Conservation (phyloP, 1,140 invertebrate genomes). For the Globodera rostochiensis region DNA sequence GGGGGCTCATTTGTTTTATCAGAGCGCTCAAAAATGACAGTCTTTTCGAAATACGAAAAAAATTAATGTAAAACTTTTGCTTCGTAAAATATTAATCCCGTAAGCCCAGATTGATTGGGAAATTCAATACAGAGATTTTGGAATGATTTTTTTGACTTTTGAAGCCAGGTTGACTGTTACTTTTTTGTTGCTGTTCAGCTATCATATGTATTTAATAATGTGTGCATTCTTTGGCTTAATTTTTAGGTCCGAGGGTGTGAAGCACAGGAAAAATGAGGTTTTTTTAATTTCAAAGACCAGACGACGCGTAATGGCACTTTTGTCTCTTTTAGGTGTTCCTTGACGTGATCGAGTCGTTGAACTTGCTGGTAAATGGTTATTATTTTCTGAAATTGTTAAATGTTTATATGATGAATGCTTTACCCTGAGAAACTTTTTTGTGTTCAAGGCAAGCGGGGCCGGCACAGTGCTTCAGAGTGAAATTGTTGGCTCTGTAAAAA, state of each 20-base stretch:
- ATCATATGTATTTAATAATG: too few species aligned
- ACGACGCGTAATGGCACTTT: background rate
- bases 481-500: constrained; percentile 97
- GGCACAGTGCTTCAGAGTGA: constrained; percentile 96
- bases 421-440: background rate
- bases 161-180: too few species aligned
- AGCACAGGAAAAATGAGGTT: constrained; percentile 97
- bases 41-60: too few species aligned
- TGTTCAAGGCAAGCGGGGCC: constrained; percentile 83
- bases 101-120: too few species aligned
- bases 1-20: too few species aligned
- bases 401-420: constrained; percentile 14
- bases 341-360: constrained; percentile 98
- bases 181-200: too few species aligned
- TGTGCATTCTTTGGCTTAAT: background rate
- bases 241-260: constrained; percentile 86
- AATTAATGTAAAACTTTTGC: too few species aligned
- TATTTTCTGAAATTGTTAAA: constrained; percentile 18
- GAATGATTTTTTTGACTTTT: too few species aligned
- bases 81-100: too few species aligned
- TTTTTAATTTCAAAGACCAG: background rate
- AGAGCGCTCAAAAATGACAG: too few species aligned
- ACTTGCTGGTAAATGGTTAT: constrained; percentile 75
- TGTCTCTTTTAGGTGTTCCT: constrained; percentile 75
- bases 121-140: too few species aligned